phyloP scores from a whole-genome alignment of 2,797 vertebrate species.

The Telmatherina bonti region DNA sequence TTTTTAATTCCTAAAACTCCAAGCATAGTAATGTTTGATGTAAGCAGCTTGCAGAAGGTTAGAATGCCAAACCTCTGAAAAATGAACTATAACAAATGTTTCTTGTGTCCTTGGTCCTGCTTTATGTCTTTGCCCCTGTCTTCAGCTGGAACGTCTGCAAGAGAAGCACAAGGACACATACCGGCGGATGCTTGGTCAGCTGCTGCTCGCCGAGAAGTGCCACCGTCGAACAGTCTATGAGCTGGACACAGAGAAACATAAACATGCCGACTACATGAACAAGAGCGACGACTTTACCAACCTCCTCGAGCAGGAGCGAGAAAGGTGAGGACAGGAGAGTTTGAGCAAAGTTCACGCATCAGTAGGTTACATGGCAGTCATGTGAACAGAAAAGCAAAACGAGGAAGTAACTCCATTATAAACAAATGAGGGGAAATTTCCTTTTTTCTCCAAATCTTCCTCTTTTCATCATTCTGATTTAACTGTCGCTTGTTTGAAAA shows the following conservation, averaged over 20 bases:
- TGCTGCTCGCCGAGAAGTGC: slow-evolving; percentile 95
- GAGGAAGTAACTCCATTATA: neutral
- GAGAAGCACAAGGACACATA: slow-evolving; percentile 97
- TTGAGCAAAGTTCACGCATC: neutral
- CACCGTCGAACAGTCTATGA: slow-evolving; percentile 94
- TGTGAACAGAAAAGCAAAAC: neutral
- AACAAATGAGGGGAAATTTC: neutral
- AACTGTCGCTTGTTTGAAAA: too few species aligned
- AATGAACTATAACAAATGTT: too few species aligned
- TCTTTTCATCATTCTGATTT: neutral
- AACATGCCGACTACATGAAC: slow-evolving; percentile 98
- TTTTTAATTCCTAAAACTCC: neutral
- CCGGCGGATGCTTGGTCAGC: slow-evolving; percentile 95
- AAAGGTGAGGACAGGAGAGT: slow-evolving; percentile 85
- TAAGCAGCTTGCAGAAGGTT: neutral
- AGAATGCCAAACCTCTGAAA: too few species aligned
- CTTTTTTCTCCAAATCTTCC: too few species aligned
- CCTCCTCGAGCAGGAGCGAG: slow-evolving; percentile 96
- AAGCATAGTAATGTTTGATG: neutral
- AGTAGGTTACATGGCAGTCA: neutral
- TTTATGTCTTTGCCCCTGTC: slow-evolving; percentile 6
- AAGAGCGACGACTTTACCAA: slow-evolving; percentile 99
- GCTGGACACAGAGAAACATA: slow-evolving; percentile 93
- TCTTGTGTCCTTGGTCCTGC: neutral
- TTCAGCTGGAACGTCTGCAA: slow-evolving; percentile 93